A percentile compares a stretch with the other conserved stretches of the same genome.
Evolutionary conservation across 2,113 vertebrate species (phyloP).

Genomic region (Pachyramphus minor): DNA sequence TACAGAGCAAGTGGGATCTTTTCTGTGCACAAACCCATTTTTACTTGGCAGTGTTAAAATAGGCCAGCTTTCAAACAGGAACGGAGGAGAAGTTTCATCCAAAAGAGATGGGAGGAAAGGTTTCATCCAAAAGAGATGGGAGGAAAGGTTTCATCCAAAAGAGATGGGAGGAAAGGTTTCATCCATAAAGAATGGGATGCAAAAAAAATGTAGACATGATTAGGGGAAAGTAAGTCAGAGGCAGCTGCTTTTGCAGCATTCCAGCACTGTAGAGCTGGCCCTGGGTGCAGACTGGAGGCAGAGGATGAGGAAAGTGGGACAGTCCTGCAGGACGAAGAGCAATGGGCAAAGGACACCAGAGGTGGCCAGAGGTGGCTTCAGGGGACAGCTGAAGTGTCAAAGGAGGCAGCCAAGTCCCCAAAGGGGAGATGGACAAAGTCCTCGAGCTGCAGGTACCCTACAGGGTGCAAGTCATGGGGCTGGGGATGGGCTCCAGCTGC

Average conservation of each 20-base stretch:
- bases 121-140: not conserved
- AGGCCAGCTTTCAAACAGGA: not conserved
- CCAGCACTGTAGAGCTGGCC: accelerated
- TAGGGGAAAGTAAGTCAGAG: not conserved
- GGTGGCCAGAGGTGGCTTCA: not conserved
- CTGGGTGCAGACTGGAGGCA: not conserved
- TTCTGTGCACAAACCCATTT: not conserved
- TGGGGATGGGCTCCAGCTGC: not conserved
- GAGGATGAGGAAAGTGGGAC: not conserved
- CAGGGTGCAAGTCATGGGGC: not conserved
- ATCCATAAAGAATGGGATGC: not conserved
- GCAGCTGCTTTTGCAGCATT: not conserved
- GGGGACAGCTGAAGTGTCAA: not conserved
- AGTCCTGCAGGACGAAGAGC: not conserved
- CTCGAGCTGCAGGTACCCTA: not conserved
- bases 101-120: not conserved
- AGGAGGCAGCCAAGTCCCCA: not conserved
- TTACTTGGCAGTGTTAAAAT: slow-evolving; percentile 7
- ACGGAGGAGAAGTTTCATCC: not conserved
- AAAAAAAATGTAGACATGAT: not conserved
- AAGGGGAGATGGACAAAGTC: not conserved
- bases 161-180: not conserved
- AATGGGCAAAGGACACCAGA: not conserved
- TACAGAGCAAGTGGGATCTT: not conserved
- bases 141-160: not conserved